Evolutionary conservation across 2,113 vertebrate species (phyloP).

Genomic region (Pachypanchax playfairii): DNA sequence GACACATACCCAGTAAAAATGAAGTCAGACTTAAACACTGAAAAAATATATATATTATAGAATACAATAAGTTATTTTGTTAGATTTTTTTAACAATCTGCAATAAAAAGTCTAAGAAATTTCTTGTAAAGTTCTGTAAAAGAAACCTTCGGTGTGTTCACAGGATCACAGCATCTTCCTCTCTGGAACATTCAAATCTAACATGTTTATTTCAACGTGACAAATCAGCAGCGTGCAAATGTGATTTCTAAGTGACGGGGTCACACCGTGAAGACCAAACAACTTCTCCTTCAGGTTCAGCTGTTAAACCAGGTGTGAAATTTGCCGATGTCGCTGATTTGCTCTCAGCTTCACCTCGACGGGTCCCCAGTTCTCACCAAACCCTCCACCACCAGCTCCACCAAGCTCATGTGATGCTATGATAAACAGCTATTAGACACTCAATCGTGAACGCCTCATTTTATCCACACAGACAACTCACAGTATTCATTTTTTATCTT

Average conservation of each 20-base stretch:
- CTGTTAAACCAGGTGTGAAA: constrained; percentile 49
- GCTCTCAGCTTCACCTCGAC: constrained; percentile 20
- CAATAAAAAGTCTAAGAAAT: no score
- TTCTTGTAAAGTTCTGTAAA: no score
- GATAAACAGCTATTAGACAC: constrained; percentile 45
- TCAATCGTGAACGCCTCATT: constrained; percentile 51
- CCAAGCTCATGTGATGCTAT: constrained; percentile 32
- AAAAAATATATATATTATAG: no score
- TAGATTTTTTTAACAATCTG: no score
- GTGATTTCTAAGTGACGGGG: background rate
- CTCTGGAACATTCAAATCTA: background rate
- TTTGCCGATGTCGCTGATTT: constrained; percentile 13
- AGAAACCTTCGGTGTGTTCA: background rate
- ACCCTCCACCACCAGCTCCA: background rate
- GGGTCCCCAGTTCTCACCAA: constrained; percentile 3
- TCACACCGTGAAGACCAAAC: background rate
- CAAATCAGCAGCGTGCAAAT: background rate
- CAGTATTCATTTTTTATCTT: constrained; percentile 63
- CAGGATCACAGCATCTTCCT: background rate
- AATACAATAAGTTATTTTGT: no score
- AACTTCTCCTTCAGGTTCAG: background rate
- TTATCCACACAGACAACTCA: constrained; percentile 49
- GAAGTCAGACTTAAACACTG: no score
- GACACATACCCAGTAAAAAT: no score
- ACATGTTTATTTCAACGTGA: background rate